phyloP scores from a whole-genome alignment of 2,113 vertebrate genomes.

The Seriola rivoliana region DNA sequence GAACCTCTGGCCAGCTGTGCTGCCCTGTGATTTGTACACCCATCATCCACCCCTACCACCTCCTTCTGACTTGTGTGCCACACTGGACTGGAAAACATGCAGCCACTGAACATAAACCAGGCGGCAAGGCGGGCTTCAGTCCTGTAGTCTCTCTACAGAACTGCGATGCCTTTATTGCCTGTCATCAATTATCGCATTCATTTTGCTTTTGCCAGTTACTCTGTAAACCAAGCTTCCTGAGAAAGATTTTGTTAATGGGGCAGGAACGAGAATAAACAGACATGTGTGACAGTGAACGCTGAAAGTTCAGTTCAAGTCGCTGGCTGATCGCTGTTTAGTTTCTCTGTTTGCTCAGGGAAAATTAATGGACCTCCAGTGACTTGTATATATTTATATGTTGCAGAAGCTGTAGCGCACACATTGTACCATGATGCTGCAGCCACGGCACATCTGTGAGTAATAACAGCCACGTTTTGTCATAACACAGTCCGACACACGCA shows the following conservation, averaged over 20 bases:
- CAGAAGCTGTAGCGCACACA: background rate
- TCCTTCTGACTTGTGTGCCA: background rate
- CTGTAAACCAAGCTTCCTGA: background rate
- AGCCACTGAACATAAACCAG: background rate
- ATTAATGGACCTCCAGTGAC: background rate
- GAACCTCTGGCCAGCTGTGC: background rate
- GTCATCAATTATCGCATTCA: background rate
- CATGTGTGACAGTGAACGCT: background rate
- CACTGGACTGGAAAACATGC: background rate
- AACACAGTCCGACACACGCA: background rate
- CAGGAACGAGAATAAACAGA: background rate
- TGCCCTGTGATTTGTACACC: background rate
- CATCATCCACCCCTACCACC: background rate
- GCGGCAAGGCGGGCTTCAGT: background rate
- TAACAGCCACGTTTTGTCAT: background rate
- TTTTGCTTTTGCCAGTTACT: background rate
- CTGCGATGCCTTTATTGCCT: background rate
- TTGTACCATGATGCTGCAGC: background rate
- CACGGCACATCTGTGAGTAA: conserved; percentile 9
- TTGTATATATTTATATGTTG: background rate
- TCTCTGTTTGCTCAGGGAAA: background rate
- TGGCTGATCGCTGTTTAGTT: background rate
- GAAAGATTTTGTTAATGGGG: background rate
- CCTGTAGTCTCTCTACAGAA: background rate
- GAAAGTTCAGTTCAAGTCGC: background rate